phyloP scores from a whole-genome alignment of 2,888 invertebrate species.

The Oscheius sp. region DNA sequence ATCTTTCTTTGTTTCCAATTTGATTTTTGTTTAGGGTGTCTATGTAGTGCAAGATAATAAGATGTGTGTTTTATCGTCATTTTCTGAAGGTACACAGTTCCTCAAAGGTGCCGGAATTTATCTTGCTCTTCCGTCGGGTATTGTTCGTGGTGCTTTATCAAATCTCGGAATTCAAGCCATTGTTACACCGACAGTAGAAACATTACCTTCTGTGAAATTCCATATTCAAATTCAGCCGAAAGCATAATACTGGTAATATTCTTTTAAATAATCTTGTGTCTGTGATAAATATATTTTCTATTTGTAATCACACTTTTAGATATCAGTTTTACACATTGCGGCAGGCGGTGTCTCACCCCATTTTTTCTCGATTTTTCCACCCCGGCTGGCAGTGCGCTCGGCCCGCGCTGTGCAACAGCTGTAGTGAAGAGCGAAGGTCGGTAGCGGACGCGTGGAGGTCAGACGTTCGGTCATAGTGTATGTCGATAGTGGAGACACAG shows the following conservation, averaged over 20 bases:
- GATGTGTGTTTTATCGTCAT: slow-evolving; percentile 87
- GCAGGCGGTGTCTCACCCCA: neutral
- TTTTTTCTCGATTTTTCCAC: neutral
- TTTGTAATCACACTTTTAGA: neutral
- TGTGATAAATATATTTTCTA: neutral
- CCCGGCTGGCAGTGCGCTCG: neutral
- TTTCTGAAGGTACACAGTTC: slow-evolving; percentile 89
- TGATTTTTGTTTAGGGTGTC: slow-evolving; percentile 83
- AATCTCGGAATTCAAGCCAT: slow-evolving; percentile 86
- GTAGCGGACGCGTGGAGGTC: slow-evolving; percentile 30
- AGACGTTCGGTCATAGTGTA: slow-evolving; percentile 14
- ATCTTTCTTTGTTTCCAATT: too few relatives aligned
- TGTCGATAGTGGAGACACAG: slow-evolving; percentile 3
- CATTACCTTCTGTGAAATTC: slow-evolving; percentile 67
- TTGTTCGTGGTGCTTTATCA: slow-evolving; percentile 90
- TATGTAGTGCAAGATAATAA: slow-evolving; percentile 96
- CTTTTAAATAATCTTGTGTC: neutral
- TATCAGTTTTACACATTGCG: neutral
- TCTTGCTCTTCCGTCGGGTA: slow-evolving; percentile 91
- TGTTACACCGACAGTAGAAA: slow-evolving; percentile 80
- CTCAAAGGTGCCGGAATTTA: slow-evolving; percentile 77
- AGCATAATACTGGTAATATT: neutral
- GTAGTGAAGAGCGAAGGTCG: slow-evolving; percentile 33
- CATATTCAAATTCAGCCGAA: slow-evolving; percentile 63
- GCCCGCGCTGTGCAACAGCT: slow-evolving; percentile 27